A percentile compares a stretch with the other conserved stretches of the same genome.
These are phyloP conservation scores for Nemotelus nigrinus DNA, from an alignment of 2,888 invertebrate species.

Conservation along the genomic window DNA sequence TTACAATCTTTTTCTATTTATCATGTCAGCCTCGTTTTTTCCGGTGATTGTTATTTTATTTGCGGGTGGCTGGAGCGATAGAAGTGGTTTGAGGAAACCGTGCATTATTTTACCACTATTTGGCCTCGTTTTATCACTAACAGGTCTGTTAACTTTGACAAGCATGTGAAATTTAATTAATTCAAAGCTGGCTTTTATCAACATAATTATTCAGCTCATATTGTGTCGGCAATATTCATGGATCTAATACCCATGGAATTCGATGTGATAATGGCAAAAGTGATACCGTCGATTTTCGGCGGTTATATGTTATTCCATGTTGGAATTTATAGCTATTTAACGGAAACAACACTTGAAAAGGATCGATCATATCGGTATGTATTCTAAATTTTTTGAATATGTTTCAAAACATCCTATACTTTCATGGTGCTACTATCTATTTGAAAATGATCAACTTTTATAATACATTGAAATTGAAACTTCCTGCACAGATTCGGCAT, in stretches of 20 bases:
- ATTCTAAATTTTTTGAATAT: no score
- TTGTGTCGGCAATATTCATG: conserved; percentile 60
- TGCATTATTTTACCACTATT: conserved; percentile 62
- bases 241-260: conserved; percentile 63
- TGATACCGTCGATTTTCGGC: conserved; percentile 62
- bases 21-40: conserved; percentile 60
- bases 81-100: conserved; percentile 63
- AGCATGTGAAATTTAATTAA: neutral
- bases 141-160: conserved; percentile 55
- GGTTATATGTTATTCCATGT: conserved; percentile 63
- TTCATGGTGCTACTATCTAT: no score
- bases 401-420: neutral
- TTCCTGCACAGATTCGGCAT: conserved; percentile 58
- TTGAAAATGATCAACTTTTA: neutral
- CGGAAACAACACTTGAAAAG: conserved; percentile 61
- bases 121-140: conserved; percentile 59
- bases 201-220: conserved; percentile 22
- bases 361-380: conserved; percentile 61
- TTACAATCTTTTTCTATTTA: no score
- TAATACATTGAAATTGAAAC: neutral
- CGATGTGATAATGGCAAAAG: conserved; percentile 60
- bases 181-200: no score
- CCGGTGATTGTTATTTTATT: conserved; percentile 63
- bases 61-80: conserved; percentile 65
- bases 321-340: conserved; percentile 64